These are phyloP conservation scores for Agrotis puta DNA, from an alignment of 2,888 invertebrate genomes.

Conservation along the genomic window DNA sequence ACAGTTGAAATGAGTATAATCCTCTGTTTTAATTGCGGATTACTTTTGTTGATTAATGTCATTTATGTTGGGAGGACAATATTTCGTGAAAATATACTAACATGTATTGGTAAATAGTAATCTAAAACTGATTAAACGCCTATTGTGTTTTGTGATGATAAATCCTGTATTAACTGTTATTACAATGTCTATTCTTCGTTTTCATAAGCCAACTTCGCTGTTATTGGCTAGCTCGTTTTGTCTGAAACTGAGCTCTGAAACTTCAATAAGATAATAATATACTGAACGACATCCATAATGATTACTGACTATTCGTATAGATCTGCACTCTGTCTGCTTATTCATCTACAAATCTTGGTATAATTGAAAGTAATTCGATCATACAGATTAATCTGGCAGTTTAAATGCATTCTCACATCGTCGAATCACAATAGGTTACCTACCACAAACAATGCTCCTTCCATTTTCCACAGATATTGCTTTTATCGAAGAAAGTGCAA, in stretches of 20 bases:
- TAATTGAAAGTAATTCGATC: not conserved
- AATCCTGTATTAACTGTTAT: not conserved
- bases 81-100: slow-evolving; percentile 36
- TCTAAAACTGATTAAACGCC: slow-evolving; percentile 11
- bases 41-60: slow-evolving; percentile 61
- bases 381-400: not conserved
- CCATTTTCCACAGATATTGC: not conserved
- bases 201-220: slow-evolving; percentile 6
- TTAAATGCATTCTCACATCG: not conserved
- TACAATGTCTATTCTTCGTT: not conserved
- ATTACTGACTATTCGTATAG: not conserved
- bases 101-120: slow-evolving; percentile 24
- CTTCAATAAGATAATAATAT: not conserved
- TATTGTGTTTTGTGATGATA: slow-evolving; percentile 3
- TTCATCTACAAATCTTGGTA: not conserved
- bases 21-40: slow-evolving; percentile 65
- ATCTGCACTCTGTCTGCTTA: not conserved
- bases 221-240: not conserved
- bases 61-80: slow-evolving; percentile 36
- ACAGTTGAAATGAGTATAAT: slow-evolving; percentile 63
- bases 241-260: not conserved
- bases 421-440: not conserved
- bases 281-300: not conserved
- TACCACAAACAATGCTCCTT: slow-evolving; percentile 1
- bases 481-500: slow-evolving; percentile 21